Conservation (phyloP, 2,797 vertebrate genomes). For the Silurus lanzhouensis region DNA sequence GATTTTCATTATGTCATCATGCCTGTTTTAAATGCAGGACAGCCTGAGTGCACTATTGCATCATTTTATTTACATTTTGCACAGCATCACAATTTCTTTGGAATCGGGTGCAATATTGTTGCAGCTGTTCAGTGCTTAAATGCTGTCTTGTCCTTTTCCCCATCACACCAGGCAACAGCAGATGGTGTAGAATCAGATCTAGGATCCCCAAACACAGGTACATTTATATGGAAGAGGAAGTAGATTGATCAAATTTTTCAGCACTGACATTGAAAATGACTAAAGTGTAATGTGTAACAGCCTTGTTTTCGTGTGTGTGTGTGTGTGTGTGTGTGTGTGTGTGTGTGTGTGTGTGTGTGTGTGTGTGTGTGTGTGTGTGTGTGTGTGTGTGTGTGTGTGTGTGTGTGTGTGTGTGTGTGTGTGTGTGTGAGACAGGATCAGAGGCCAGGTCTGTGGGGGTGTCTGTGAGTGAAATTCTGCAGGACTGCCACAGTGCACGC, state of each 20-base stretch:
- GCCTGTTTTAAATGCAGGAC: too few relatives aligned
- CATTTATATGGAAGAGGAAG: neutral
- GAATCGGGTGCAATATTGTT: neutral
- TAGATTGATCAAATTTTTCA: neutral
- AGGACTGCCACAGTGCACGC: conserved; percentile 84
- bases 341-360: neutral
- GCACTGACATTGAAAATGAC: neutral
- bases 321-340: neutral
- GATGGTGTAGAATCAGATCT: conserved; percentile 78
- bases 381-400: neutral
- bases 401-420: neutral
- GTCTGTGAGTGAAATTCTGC: conserved; percentile 82
- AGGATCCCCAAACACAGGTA: conserved; percentile 81
- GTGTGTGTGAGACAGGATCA: conserved; percentile 56
- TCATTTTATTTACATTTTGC: too few relatives aligned
- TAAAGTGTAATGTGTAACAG: neutral
- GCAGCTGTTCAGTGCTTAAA: conserved; percentile 12
- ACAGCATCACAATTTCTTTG: too few relatives aligned
- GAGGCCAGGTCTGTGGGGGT: conserved; percentile 75
- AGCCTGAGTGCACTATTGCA: too few relatives aligned
- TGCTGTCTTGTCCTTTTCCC: neutral
- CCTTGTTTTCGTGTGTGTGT: too few relatives aligned
- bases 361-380: neutral
- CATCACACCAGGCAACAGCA: conserved; percentile 74
- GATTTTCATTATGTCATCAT: too few relatives aligned